A percentile compares a stretch with the other conserved stretches of the same genome.
Conservation (phyloP, 2,888 invertebrate species). For the Cheilosia soror region DNA sequence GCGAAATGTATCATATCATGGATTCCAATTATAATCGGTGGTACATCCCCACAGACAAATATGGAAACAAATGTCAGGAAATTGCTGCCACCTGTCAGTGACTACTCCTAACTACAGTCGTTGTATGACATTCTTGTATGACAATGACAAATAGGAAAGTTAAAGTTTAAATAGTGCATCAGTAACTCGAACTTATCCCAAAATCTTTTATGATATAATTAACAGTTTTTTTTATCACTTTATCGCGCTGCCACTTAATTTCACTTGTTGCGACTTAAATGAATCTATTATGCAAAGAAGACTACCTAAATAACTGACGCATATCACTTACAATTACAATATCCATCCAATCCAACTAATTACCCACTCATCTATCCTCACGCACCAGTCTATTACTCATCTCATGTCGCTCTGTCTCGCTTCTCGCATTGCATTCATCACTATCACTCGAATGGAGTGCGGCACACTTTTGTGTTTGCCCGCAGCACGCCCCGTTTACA, state of each 20-base stretch:
- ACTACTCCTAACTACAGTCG: neutral
- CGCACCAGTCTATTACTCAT: neutral
- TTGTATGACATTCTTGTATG: neutral
- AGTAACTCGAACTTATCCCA: neutral
- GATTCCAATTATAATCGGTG: neutral
- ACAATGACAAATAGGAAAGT: neutral
- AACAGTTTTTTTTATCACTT: neutral
- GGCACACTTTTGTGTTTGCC: slow-evolving; percentile 25
- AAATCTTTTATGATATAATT: neutral
- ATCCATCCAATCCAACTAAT: slow-evolving; percentile 30
- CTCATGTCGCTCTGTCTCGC: neutral
- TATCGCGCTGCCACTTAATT: slow-evolving; percentile 28
- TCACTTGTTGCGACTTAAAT: slow-evolving; percentile 14
- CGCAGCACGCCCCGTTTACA: slow-evolving; percentile 46
- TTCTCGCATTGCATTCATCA: slow-evolving; percentile 25
- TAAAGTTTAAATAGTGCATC: neutral
- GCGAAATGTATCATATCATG: neutral
- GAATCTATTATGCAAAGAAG: slow-evolving; percentile 29
- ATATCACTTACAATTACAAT: slow-evolving; percentile 29
- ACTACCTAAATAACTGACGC: neutral
- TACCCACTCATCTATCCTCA: slow-evolving; percentile 32
- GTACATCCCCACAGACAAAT: slow-evolving; percentile 18
- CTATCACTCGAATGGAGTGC: slow-evolving; percentile 9
- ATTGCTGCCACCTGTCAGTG: neutral
- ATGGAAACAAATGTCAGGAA: slow-evolving; percentile 28